Evolutionary conservation across 1,140 invertebrate species (phyloP).

Genomic region (Drosophila suzukii): DNA sequence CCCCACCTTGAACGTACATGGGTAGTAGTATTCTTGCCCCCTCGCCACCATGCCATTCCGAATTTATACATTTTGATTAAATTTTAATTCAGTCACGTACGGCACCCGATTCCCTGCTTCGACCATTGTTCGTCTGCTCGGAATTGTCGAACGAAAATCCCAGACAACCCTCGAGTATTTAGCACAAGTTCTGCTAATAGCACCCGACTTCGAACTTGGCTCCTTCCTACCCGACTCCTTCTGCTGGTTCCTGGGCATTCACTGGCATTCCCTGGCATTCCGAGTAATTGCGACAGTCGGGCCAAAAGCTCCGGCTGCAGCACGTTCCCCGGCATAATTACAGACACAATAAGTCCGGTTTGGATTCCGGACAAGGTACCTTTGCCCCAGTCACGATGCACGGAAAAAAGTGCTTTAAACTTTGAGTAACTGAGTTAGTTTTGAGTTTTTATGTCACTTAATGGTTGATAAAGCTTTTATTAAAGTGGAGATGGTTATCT

Average conservation of each 20-base stretch:
- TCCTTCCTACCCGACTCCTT: neutral
- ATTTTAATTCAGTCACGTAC: conserved; percentile 84
- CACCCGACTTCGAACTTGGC: conserved; percentile 36
- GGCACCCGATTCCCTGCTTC: conserved; percentile 30
- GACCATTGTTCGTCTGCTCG: conserved; percentile 43
- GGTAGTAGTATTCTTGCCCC: conserved; percentile 1
- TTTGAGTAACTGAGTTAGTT: neutral
- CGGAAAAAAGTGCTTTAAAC: neutral
- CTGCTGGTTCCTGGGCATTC: neutral
- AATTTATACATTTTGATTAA: conserved; percentile 82
- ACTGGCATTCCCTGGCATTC: conserved; percentile 2
- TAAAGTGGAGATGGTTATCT: too few species aligned
- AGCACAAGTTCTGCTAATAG: conserved; percentile 74
- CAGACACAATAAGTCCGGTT: conserved; percentile 42
- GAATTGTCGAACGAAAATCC: conserved; percentile 54
- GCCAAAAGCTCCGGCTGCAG: conserved; percentile 16
- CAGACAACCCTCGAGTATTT: conserved; percentile 66
- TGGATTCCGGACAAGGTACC: conserved; percentile 8
- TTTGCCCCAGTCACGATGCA: conserved; percentile 4
- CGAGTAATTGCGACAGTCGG: conserved; percentile 41
- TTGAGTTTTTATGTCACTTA: neutral
- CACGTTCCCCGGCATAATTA: conserved; percentile 57
- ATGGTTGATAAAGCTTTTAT: too few species aligned
- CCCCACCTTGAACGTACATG: conserved; percentile 7
- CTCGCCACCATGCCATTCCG: conserved; percentile 11